Conservation (phyloP, 2,888 invertebrate species). For the Pocota personata region DNA sequence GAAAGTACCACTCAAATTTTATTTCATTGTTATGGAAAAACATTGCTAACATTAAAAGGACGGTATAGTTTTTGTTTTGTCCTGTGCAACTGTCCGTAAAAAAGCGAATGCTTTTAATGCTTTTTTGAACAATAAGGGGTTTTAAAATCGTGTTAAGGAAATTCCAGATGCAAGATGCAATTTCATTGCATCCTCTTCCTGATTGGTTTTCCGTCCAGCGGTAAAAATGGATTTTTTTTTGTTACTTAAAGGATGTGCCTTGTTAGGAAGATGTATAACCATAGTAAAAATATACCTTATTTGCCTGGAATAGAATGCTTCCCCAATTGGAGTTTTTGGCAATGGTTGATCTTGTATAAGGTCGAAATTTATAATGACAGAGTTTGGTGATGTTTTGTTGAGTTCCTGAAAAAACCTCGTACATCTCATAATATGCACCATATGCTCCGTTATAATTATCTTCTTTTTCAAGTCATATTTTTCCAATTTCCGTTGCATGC, state of each 20-base stretch:
- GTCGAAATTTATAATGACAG: conserved; percentile 15
- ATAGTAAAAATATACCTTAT: no score
- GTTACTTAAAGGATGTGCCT: conserved; percentile 5
- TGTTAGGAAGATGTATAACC: not conserved
- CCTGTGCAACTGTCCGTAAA: conserved; percentile 14
- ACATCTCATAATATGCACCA: conserved; percentile 23
- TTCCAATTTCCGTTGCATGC: not conserved
- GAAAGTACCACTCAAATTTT: not conserved
- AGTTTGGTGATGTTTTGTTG: conserved; percentile 5
- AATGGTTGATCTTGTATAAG: conserved; percentile 11
- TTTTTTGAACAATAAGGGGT: not conserved
- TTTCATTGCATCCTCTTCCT: conserved; percentile 17
- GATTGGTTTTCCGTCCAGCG: conserved; percentile 26
- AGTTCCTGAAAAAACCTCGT: conserved; percentile 19
- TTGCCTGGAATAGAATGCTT: no score
- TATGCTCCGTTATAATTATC: not conserved
- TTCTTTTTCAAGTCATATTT: conserved; percentile 14
- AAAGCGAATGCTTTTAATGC: not conserved
- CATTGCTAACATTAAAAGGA: conserved; percentile 1
- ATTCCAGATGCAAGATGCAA: conserved; percentile 21
- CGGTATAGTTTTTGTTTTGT: conserved; percentile 14
- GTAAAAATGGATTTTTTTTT: conserved; percentile 13
- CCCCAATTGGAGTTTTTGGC: conserved; percentile 18
- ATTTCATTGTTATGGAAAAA: conserved; percentile 1
- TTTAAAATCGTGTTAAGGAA: conserved; percentile 2